Percentiles rank a stretch among this genome's conserved stretches.
Evolutionary conservation across 2,797 vertebrate species (phyloP).

Genomic region (Oophaga sylvatica): DNA sequence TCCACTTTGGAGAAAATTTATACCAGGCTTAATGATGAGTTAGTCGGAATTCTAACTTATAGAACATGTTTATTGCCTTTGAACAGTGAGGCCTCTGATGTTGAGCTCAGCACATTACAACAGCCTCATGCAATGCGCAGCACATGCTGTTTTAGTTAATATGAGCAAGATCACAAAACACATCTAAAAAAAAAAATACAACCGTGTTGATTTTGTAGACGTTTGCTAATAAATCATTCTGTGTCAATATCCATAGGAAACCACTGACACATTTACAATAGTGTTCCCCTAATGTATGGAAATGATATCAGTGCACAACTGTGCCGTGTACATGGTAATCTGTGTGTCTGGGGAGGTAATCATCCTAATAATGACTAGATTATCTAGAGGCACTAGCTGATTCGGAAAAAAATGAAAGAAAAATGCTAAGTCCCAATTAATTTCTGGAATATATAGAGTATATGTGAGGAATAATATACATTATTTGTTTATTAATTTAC

Average conservation of each 20-base stretch:
- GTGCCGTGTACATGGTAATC: not conserved
- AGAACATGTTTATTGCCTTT: slow-evolving; percentile 44
- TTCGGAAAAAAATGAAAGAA: not conserved
- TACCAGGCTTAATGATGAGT: slow-evolving; percentile 34
- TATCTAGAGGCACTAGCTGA: not conserved
- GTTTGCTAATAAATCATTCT: slow-evolving; percentile 44
- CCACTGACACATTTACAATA: slow-evolving; percentile 40
- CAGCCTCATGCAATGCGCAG: slow-evolving; percentile 20
- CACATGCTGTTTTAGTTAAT: slow-evolving; percentile 45
- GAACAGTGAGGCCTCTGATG: slow-evolving; percentile 41
- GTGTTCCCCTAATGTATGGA: not conserved
- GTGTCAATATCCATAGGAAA: slow-evolving; percentile 49
- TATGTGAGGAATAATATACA: too few relatives aligned
- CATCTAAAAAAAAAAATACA: slow-evolving; percentile 10
- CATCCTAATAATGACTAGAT: not conserved
- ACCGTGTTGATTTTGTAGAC: slow-evolving; percentile 18
- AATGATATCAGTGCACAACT: slow-evolving; percentile 17
- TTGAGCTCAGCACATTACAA: slow-evolving; percentile 37
- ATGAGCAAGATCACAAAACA: slow-evolving; percentile 26
- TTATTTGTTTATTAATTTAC: too few relatives aligned
- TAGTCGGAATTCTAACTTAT: slow-evolving; percentile 17
- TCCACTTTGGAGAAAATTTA: slow-evolving; percentile 23
- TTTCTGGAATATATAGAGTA: not conserved
- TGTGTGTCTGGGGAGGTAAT: not conserved
- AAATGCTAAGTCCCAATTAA: not conserved